Conservation (phyloP, 1,140 invertebrate species). For the Macrotrachela quadricornifera region DNA sequence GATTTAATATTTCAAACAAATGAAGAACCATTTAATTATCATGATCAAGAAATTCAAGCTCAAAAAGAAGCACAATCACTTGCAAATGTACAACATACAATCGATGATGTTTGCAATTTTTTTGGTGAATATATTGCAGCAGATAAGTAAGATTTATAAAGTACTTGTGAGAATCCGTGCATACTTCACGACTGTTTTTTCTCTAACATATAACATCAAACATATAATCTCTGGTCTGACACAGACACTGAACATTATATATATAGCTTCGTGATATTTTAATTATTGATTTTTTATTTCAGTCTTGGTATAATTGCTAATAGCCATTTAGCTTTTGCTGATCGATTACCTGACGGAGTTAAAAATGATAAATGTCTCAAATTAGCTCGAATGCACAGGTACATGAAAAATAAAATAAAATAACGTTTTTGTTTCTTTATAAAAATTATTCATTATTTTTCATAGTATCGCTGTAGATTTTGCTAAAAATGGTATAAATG, state of each 20-base stretch:
- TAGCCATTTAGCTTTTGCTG: background rate
- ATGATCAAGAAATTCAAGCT: background rate
- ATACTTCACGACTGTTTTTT: no score
- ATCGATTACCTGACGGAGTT: background rate
- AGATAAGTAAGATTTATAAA: background rate
- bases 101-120: background rate
- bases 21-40: background rate
- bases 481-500: background rate
- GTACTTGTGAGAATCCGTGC: no score
- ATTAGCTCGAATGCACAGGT: background rate
- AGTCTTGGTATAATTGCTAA: background rate
- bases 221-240: no score
- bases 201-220: no score
- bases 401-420: no score
- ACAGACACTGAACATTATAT: no score
- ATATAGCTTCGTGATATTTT: no score
- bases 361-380: background rate
- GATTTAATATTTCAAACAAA: no score
- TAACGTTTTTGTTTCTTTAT: no score
- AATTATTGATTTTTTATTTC: no score
- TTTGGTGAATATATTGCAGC: conserved; percentile 1
- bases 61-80: background rate
- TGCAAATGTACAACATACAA: no score
- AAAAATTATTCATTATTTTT: no score
- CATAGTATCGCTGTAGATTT: conserved; percentile 4